Evolutionary conservation across 2,888 invertebrate species (phyloP), one percentile per base, ranked within the genome.

Genomic region (Protonemura montana): DNA sequence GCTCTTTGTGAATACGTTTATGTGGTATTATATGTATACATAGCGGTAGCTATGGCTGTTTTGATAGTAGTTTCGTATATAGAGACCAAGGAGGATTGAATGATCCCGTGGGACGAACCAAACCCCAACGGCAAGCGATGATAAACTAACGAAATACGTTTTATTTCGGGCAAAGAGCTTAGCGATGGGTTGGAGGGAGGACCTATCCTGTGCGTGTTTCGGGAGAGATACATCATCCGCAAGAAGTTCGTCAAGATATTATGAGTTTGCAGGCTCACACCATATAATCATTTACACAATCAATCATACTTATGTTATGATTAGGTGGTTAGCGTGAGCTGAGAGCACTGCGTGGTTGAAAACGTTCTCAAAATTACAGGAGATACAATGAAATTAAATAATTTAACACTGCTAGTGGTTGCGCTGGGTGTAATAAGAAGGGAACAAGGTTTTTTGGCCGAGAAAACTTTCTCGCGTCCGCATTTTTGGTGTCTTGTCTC

Each of bases 131-230:
- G 81, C 7, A 6, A 81, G 27, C 81, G 59, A 59, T 59, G 59
- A 59, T 59, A 59, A 59, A 59, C 59, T 59, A 59, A 59, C 59
- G 81, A 81, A 30, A 81, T 81, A 81, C 28, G 81, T 81, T 81
- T 81, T 30, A 81, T 81, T 81, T 29, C 28, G 78, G 78, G 10
- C 78, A 3, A 27, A 28, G 27, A 27, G 78, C 78, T 78, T 7
- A 21, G 59, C 59, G 59, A 13, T 41, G 59, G 59, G 59, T 3
- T 59, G 59, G 59, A 2, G 59, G 59, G 13, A 10, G 13, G 21
- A 21, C 7, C 59, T 13, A 21, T 59, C 59, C 16, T 21, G 1
- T 21, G 13, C 59, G 13, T 16, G 13, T 59, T 59, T 59, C 16
- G 1, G 21, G 59, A 59, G 13, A 7, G 59, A 59, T 59, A 59